Evolutionary conservation across 2,888 invertebrate species (phyloP).

Genomic region (Odontocolon sp.): DNA sequence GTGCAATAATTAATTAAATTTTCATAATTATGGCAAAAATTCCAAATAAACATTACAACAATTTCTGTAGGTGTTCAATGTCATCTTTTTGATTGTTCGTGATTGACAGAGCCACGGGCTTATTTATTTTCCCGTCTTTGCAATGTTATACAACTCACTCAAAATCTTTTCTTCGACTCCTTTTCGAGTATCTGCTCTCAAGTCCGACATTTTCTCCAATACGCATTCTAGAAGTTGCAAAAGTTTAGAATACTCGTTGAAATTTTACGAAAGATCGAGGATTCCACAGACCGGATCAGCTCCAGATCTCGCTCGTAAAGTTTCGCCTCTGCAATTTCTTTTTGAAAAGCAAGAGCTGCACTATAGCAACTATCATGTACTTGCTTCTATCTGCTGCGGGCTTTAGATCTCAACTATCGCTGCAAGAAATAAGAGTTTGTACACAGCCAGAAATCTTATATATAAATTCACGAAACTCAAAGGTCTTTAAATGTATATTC

Average conservation of each 20-base stretch:
- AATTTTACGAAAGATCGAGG: conserved; percentile 40
- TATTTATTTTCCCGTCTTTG: too few species aligned
- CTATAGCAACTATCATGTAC: conserved; percentile 7
- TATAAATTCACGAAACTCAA: too few species aligned
- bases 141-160: too few species aligned
- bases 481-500: too few species aligned
- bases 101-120: too few species aligned
- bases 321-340: conserved; percentile 44
- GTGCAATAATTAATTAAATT: too few species aligned
- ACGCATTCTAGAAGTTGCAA: conserved; percentile 39
- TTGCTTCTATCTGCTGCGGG: not conserved
- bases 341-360: conserved; percentile 8
- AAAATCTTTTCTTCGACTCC: conserved; percentile 8
- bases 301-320: conserved; percentile 24
- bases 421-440: too few species aligned
- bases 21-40: too few species aligned
- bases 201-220: conserved; percentile 58
- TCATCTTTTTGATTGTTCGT: too few species aligned
- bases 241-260: conserved; percentile 14
- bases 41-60: too few species aligned
- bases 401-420: conserved; percentile 2
- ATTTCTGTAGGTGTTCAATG: too few species aligned
- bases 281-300: conserved; percentile 22
- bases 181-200: conserved; percentile 35
- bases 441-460: too few species aligned